Evolutionary conservation across 35 echinoderm and acorn worm species (phyloP), one percentile per base, ranked within the genome.

Genomic region (Holothuria glaberrima): DNA sequence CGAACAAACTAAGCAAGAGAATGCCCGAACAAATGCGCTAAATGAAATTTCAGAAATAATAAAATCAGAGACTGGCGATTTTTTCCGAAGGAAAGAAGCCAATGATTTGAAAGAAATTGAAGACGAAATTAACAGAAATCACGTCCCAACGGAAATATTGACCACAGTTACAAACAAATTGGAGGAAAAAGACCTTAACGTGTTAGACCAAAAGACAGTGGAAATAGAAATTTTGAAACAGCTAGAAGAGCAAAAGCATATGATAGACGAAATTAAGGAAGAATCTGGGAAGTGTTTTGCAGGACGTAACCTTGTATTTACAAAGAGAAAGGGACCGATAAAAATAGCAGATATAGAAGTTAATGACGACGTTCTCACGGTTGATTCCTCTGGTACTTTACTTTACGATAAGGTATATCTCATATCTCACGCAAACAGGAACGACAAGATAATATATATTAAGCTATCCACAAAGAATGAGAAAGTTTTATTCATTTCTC

Each of bases 381-480:
- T 24, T 77, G 73, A 77, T 13, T 36, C 41, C 3, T 6, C 21
- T 9, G 46, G 74, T n/a, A 0, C 34, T 24, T 9, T 45, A 13
- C 48, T 84, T 21, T 84, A 60, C 56, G 80, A 84, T 63, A 84
- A 63, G 32, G 80, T 84, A 7, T 84, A 84, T 36, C 54, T 84
- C 28, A 32, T 84, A 13, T 34, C 80, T 30, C 80, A 84, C 30
- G 80, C 80, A 35, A 60, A 21, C 12, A 56, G 16, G 4, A 19
- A 32, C 6, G 52, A 32, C 7, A 18, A 60, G 0, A 0, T 22
- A 3, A 62, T 21, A 10, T 84, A 31, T 21, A 36, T 84, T 61
- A 14, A 54, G 12, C 3, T 54, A 54, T 54, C 10, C 16, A 54
- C 50, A 54, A 54, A 5, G 5, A 9, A 14, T 33, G 27, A 30